Evolutionary conservation across 2,113 vertebrate genomes (phyloP).

Genomic region (Zapornia atra): DNA sequence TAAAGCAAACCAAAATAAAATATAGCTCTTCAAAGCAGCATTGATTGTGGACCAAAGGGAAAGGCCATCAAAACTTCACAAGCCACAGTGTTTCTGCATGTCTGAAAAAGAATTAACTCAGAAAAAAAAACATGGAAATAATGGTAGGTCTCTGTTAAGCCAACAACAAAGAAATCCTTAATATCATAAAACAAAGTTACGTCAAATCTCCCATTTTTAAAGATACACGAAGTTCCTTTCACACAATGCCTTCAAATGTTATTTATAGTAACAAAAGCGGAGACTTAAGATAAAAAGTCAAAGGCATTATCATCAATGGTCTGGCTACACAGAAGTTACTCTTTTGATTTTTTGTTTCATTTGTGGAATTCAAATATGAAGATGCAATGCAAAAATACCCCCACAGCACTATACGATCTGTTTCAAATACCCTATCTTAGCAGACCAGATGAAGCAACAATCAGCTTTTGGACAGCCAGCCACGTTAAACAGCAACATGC

Average conservation of each 20-base stretch:
- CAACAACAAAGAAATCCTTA: conserved; percentile 79
- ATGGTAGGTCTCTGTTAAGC: conserved; percentile 73
- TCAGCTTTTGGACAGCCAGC: conserved; percentile 55
- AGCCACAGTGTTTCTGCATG: conserved; percentile 65
- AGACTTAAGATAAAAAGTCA: conserved; percentile 77
- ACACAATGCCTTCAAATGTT: conserved; percentile 68
- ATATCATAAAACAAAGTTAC: conserved; percentile 75
- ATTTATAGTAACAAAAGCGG: conserved; percentile 74
- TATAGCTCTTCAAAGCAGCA: conserved; percentile 70
- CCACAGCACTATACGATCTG: conserved; percentile 22
- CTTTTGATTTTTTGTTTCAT: conserved; percentile 69
- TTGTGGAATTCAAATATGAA: conserved; percentile 69
- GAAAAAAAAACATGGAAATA: conserved; percentile 77
- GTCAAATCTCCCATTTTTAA: conserved; percentile 73
- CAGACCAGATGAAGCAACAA: conserved; percentile 68
- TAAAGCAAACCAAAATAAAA: conserved; percentile 61
- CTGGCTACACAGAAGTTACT: conserved; percentile 62
- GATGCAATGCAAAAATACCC: conserved; percentile 60
- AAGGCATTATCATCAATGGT: conserved; percentile 76
- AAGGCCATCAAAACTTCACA: conserved; percentile 71
- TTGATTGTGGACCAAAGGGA: conserved; percentile 70
- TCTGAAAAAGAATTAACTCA: conserved; percentile 74
- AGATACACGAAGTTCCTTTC: conserved; percentile 64
- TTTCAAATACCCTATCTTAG: conserved; percentile 69
- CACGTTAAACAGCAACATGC: conserved; percentile 48